These are phyloP conservation scores for Drosophila subpulchrella DNA, from an alignment of 1,140 invertebrate species.

Conservation along the genomic window DNA sequence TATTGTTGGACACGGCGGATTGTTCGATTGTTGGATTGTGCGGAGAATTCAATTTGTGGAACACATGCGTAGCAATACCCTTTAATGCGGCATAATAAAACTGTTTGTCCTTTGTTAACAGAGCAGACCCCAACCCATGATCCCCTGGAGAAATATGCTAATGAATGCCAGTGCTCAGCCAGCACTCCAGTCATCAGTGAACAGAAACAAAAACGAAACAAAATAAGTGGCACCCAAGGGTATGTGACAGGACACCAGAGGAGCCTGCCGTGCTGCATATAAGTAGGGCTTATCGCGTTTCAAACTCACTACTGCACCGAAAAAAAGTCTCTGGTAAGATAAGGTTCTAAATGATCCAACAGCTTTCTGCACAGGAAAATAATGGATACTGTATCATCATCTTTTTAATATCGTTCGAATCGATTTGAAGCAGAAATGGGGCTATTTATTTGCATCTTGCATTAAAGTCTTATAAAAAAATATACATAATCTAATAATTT, in stretches of 20 bases:
- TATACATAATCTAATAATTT: too few relatives aligned
- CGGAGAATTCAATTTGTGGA: conserved; percentile 63
- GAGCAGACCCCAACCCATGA: not conserved
- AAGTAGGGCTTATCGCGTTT: conserved; percentile 37
- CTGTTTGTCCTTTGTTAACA: conserved; percentile 41
- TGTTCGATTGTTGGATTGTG: conserved; percentile 8
- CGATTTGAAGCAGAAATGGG: too few relatives aligned
- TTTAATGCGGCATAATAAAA: conserved; percentile 76
- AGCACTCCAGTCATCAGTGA: conserved; percentile 42
- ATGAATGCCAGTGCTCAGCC: conserved; percentile 66
- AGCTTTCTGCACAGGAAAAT: too few relatives aligned
- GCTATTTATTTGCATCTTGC: too few relatives aligned
- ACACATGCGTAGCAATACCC: conserved; percentile 60
- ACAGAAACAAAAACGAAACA: conserved; percentile 70
- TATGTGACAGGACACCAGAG: conserved; percentile 42
- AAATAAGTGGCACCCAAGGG: conserved; percentile 77
- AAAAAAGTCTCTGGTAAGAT: not conserved
- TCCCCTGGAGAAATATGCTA: conserved; percentile 78
- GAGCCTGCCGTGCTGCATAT: conserved; percentile 13
- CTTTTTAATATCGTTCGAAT: too few relatives aligned
- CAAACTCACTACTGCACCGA: not conserved
- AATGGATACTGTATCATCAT: too few relatives aligned
- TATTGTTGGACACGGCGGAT: conserved; percentile 25
- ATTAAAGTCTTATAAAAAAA: too few relatives aligned
- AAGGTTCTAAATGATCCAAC: not conserved